Evolutionary conservation across 2,888 invertebrate species (phyloP).

Genomic region (Brachyopa scutellaris): DNA sequence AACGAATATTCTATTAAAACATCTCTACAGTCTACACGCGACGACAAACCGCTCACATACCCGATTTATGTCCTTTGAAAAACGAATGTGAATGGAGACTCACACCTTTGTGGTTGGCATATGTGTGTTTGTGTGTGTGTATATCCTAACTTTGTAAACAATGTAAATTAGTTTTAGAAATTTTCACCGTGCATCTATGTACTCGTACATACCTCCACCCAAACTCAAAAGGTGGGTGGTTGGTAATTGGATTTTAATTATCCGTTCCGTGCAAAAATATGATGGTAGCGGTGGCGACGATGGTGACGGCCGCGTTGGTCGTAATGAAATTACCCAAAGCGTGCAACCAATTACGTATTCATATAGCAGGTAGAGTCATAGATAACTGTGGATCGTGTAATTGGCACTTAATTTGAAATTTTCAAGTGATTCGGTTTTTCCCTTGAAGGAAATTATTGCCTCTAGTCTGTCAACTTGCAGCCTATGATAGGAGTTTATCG

Average conservation of each 20-base stretch:
- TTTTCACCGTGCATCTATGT: conserved; percentile 34
- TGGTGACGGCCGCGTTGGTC: conserved; percentile 9
- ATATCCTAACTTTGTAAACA: conserved; percentile 48
- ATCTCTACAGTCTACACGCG: conserved; percentile 44
- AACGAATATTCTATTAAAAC: conserved; percentile 52
- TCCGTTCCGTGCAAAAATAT: conserved; percentile 58
- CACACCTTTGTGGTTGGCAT: background rate
- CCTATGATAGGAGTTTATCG: too few relatives aligned
- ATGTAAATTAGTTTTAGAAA: conserved; percentile 67
- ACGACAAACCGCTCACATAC: conserved; percentile 29
- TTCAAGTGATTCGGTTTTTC: conserved; percentile 21
- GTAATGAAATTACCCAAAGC: conserved; percentile 55
- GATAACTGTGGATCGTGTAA: conserved; percentile 46
- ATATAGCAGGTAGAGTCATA: conserved; percentile 57
- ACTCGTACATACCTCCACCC: too few relatives aligned
- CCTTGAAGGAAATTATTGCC: conserved; percentile 6
- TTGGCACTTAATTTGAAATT: conserved; percentile 55
- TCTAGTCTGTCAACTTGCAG: conserved; percentile 12
- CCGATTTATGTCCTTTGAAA: conserved; percentile 43
- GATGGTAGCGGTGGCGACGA: conserved; percentile 19
- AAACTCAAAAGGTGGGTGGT: conserved; percentile 13
- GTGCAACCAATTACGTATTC: conserved; percentile 56
- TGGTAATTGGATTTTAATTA: conserved; percentile 68
- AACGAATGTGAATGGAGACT: conserved; percentile 16
- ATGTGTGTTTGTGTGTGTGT: conserved; percentile 17